Percentiles rank a stretch among this genome's conserved stretches.
These are phyloP conservation scores for Procavia capensis DNA, from an alignment of 2,113 vertebrate species.

Conservation along the genomic window DNA sequence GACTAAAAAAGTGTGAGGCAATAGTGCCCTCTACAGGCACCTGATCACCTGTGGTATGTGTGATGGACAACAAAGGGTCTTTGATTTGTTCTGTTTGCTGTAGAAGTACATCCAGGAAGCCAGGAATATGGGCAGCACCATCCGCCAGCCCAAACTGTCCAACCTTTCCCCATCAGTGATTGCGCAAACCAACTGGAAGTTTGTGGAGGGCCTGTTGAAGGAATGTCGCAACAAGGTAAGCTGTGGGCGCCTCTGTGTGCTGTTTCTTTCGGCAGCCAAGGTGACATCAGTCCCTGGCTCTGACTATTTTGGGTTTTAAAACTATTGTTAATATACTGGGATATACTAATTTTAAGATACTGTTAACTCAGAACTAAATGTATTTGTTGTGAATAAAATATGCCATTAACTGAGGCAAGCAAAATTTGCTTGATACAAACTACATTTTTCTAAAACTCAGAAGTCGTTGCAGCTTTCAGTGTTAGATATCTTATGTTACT, in stretches of 20 bases:
- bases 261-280: not conserved
- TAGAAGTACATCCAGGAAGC: constrained; percentile 99
- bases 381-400: constrained; percentile 44
- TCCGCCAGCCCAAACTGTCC: constrained; percentile 97
- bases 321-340: constrained; percentile 4
- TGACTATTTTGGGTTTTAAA: not conserved
- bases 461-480: not conserved
- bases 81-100: constrained; percentile 66
- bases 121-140: constrained; percentile 96
- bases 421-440: constrained; percentile 25
- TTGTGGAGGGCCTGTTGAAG: constrained; percentile 98
- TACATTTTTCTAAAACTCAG: constrained; percentile 22
- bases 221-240: constrained; percentile 98
- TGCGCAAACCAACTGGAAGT: constrained; percentile 99
- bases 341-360: constrained; percentile 41
- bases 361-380: constrained; percentile 14
- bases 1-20: not conserved
- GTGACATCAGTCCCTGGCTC: not conserved
- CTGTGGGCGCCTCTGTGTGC: not conserved
- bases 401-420: not conserved
- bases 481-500: not conserved
- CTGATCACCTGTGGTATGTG: constrained; percentile 30
- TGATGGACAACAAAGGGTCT: not conserved
- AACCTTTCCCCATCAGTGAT: constrained; percentile 99
- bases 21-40: constrained; percentile 55